Evolutionary conservation across 2,797 vertebrate genomes (phyloP), one percentile per base, ranked within the genome.

Genomic region (Rhinogobio ventralis): DNA sequence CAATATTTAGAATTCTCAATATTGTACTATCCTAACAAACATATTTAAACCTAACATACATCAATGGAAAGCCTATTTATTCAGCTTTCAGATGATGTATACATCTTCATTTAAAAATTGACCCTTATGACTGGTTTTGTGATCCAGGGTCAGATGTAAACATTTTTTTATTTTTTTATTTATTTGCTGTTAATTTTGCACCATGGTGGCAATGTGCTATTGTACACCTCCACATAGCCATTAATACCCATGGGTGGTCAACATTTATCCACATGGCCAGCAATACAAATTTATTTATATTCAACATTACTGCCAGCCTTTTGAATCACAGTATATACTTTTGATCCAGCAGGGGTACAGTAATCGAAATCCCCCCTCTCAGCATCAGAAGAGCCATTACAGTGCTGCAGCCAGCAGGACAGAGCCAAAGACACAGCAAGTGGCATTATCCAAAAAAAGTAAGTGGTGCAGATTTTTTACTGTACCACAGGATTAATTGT

Each of bases 401-500:
- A 74, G 81, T 49, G 39, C 42, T 36, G 36, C 3, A 17, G 68
- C 36, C 67, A 72, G 49, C 19, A 4, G 49, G 5, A 55, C 11
- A 57, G 33, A 60, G 53, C 20, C 51, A 76, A 60, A 57, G 23
- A 76, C 30, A 60, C 33, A 42, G 36, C 19, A 33, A 15, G 39
- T 46, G 19, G 25, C 39, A 17, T 46, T 42, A 28, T 72, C 2
- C 23, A 25, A 36, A 67, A 71, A 74, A 82, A 45, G 6, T 19
- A n/a, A 23, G 10, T 20, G 15, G 23, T n/a, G 53, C 68, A 57
- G 57, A 64, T 64, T 73, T 42, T 60, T 62, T n/a, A 72, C 39
- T 74, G 55, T 82, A 49, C 19, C 20, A 10, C 80, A 82, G 25
- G 46, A 75, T 74, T 66, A 75, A 82, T 74, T 51, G 72, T 76